phyloP scores from a whole-genome alignment of 1,140 invertebrate species.

The Lamellibrachia luymesi region DNA sequence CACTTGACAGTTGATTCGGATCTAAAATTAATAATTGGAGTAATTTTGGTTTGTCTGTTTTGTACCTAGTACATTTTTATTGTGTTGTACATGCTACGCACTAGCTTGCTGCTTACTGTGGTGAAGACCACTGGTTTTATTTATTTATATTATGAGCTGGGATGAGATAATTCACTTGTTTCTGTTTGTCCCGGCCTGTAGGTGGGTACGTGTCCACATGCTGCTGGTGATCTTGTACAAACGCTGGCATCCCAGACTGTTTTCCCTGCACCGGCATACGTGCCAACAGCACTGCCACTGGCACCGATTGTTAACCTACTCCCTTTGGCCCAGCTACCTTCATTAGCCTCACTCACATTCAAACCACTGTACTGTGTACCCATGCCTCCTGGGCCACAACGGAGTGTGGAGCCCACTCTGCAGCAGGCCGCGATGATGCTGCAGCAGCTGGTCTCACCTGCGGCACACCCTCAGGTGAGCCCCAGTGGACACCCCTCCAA shows the following conservation, averaged over 20 bases:
- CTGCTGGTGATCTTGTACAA: constrained; percentile 4
- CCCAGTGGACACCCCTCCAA: background rate
- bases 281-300: background rate
- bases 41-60: background rate
- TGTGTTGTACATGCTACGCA: background rate
- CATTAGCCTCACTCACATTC: background rate
- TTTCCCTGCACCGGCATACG: background rate
- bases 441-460: background rate
- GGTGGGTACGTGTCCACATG: background rate
- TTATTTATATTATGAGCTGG: background rate
- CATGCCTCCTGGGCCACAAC: background rate
- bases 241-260: background rate
- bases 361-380: background rate
- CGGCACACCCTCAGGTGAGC: background rate
- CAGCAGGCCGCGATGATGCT: background rate
- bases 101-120: background rate
- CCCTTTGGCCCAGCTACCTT: background rate
- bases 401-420: background rate
- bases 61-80: background rate
- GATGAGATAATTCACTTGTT: background rate
- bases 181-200: background rate
- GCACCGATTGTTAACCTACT: background rate
- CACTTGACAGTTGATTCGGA: background rate
- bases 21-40: background rate
- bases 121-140: background rate